Evolutionary conservation across 1,140 invertebrate genomes (phyloP).

Genomic region (Drosophila aff.): DNA sequence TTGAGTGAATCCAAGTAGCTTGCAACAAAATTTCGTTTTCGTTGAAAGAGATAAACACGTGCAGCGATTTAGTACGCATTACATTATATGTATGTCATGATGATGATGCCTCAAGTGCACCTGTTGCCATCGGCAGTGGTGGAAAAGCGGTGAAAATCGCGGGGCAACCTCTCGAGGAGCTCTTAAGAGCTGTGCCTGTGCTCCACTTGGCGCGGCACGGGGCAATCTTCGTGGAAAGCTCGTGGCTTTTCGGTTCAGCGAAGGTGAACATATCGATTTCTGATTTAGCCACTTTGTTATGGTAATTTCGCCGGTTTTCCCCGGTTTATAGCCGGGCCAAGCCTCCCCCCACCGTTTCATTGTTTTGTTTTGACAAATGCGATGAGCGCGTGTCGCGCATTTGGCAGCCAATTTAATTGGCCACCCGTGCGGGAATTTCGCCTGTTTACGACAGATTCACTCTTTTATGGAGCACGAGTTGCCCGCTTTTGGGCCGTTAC

Average conservation of each 20-base stretch:
- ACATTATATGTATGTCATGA: constrained; percentile 20
- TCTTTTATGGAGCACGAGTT: constrained; percentile 27
- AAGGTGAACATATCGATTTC: constrained; percentile 67
- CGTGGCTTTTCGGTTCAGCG: constrained; percentile 29
- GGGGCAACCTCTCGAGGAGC: constrained; percentile 22
- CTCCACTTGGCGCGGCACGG: constrained; percentile 16
- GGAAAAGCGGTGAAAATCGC: background rate
- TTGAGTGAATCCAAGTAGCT: constrained; percentile 21
- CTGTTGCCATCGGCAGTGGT: constrained; percentile 44
- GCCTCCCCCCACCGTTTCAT: background rate
- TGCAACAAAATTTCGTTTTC: constrained; percentile 26
- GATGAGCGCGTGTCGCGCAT: constrained; percentile 59
- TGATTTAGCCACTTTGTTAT: constrained; percentile 63
- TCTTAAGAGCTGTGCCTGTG: constrained; percentile 57
- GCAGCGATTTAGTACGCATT: constrained; percentile 60
- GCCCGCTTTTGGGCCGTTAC: constrained; percentile 29
- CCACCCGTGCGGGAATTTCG: constrained; percentile 37
- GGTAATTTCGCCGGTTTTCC: constrained; percentile 49
- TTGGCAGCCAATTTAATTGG: constrained; percentile 66
- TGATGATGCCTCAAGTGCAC: constrained; percentile 21
- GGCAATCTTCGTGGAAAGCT: constrained; percentile 17
- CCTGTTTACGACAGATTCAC: constrained; percentile 37
- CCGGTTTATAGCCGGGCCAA: background rate
- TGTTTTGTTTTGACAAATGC: constrained; percentile 34
- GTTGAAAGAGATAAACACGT: constrained; percentile 48